Percentiles rank a stretch among this genome's conserved stretches.
These are phyloP conservation scores for Apamea monoglypha DNA, from an alignment of 2,888 invertebrate genomes.

Conservation along the genomic window DNA sequence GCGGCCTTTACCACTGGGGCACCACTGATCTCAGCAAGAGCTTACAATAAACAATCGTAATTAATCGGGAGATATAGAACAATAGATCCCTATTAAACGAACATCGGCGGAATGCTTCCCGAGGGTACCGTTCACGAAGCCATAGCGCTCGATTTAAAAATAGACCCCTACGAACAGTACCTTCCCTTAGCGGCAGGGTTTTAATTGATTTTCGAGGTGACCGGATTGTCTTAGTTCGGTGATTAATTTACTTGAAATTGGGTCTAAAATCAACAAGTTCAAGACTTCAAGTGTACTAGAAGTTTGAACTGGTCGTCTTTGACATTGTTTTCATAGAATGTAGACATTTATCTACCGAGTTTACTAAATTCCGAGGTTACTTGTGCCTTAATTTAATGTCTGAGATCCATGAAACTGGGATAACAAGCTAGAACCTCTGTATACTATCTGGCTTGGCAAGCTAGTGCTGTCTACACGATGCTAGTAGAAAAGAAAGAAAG, in stretches of 20 bases:
- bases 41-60: conserved; percentile 68
- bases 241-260: conserved; percentile 38
- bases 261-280: conserved; percentile 33
- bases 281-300: conserved; percentile 5
- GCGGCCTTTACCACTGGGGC: neutral
- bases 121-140: conserved; percentile 77
- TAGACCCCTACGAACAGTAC: conserved; percentile 70
- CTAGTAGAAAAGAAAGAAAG: too few species aligned
- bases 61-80: conserved; percentile 71
- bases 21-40: conserved; percentile 22
- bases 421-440: neutral
- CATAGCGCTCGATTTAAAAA: conserved; percentile 76
- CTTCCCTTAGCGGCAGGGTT: conserved; percentile 73
- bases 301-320: conserved; percentile 6
- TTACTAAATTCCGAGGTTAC: neutral
- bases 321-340: conserved; percentile 7
- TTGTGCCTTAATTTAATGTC: too few species aligned
- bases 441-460: neutral
- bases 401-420: neutral
- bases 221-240: conserved; percentile 42
- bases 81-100: conserved; percentile 84
- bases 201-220: conserved; percentile 74
- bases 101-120: conserved; percentile 77
- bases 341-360: conserved; percentile 4
- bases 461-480: neutral